A percentile compares a stretch with the other conserved stretches of the same genome.
Evolutionary conservation across 1,140 invertebrate species (phyloP).

Genomic region (Propsilocerus akamusi): DNA sequence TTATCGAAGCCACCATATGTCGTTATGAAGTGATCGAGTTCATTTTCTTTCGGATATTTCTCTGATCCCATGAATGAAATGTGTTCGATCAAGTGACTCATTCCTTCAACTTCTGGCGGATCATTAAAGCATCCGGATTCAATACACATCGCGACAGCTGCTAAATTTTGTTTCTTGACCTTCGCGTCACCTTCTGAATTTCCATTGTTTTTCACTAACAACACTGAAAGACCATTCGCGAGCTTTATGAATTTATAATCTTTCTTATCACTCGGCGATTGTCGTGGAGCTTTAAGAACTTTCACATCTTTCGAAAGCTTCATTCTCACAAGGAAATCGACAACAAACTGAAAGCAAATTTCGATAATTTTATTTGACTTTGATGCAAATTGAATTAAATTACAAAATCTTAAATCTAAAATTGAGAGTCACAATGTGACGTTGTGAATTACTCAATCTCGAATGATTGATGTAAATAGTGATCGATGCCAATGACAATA

Average conservation of each 20-base stretch:
- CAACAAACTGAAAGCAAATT: too few species aligned
- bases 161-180: neutral
- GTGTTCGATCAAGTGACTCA: slow-evolving; percentile 84
- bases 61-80: slow-evolving; percentile 82
- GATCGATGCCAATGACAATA: too few species aligned
- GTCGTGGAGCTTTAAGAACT: too few species aligned
- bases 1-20: slow-evolving; percentile 51
- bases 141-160: neutral
- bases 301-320: too few species aligned
- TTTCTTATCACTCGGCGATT: slow-evolving; percentile 2
- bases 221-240: neutral
- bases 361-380: too few species aligned
- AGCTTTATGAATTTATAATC: neutral
- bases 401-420: too few species aligned
- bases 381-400: too few species aligned
- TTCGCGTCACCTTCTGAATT: neutral
- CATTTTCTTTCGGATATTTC: slow-evolving; percentile 66
- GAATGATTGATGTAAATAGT: too few species aligned
- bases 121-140: slow-evolving; percentile 24
- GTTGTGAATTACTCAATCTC: too few species aligned
- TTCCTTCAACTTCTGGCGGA: slow-evolving; percentile 48
- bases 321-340: too few species aligned
- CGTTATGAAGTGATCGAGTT: slow-evolving; percentile 53
- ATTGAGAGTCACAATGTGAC: too few species aligned
- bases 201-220: neutral